Percentiles rank a stretch among this genome's conserved stretches.
phyloP scores from a whole-genome alignment of 1,140 invertebrate genomes.

The Bombus waltoni region DNA sequence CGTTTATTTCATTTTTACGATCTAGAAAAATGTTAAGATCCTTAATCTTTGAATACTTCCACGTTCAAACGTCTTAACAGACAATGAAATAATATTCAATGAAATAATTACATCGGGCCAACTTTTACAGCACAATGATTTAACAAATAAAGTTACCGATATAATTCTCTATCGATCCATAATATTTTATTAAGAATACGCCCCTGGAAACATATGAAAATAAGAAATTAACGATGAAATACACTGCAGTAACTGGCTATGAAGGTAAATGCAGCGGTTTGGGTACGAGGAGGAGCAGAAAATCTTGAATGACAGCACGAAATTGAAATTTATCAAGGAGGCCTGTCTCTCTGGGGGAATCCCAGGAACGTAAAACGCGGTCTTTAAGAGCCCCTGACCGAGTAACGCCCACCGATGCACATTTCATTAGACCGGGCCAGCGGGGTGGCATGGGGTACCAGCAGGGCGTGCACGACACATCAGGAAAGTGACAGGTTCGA shows the following conservation, averaged over 20 bases:
- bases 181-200: too few species aligned
- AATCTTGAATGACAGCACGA: constrained; percentile 24
- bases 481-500: constrained; percentile 35
- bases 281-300: not conserved
- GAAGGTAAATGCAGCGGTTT: too few species aligned
- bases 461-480: constrained; percentile 44
- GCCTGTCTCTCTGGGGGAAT: constrained; percentile 31
- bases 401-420: constrained; percentile 58
- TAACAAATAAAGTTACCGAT: too few species aligned
- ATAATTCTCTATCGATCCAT: not conserved
- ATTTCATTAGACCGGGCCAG: constrained; percentile 51
- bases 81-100: too few species aligned
- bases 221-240: not conserved
- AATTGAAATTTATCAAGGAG: constrained; percentile 47
- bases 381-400: constrained; percentile 10
- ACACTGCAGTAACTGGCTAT: not conserved
- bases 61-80: too few species aligned
- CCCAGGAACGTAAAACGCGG: constrained; percentile 33
- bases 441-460: constrained; percentile 39
- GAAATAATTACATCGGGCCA: too few species aligned
- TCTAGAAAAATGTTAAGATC: too few species aligned
- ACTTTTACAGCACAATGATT: too few species aligned
- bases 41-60: too few species aligned
- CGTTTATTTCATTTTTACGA: too few species aligned
- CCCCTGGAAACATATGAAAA: not conserved